Base-by-base conservation (phyloP, 1,140 invertebrate genomes). In the Fragariocoptes setiger region DNA sequence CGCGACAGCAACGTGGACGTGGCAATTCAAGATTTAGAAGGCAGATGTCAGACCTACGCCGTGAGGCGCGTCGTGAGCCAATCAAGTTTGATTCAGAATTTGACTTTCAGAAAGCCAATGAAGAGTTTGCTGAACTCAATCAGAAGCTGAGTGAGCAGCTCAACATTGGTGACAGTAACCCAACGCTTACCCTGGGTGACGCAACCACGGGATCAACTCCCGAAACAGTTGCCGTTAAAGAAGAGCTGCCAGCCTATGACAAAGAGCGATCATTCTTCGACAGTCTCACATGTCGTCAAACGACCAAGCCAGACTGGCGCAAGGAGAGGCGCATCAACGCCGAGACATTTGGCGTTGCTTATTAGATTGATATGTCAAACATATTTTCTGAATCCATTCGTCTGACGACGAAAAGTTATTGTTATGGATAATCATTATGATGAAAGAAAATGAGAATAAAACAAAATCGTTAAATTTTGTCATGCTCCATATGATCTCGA, bases 191-290 rank as follows among this genome's bases (percentile, higher is more conserved):
- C n/a, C n/a, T n/a, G 15, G 46, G 44, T 25, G 72, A 75, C 35
- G 58, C 64, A 14, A 64, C 65, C 47, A 66, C 71, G 40, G 62
- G 66, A 19, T 50, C 48, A 16, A 71, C 68, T 46, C 50, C 49
- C 17, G 35, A 36, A 36, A 39, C 44, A 54, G 50, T 46, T 48
- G 53, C 52, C 19, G 51, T 53, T 15, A 56, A 58, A 17, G 53
- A 56, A 16, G 52, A 51, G 14, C 48, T 49, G 14, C 57, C 64
- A 38, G 76, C 64, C 55, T 95, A 97, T 57, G 78, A 95, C 57
- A 92, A 88, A 62, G 69, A 69, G 44, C 90, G 88, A 58, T 94
- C 85, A 38, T 99, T 99, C 68, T 99, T 95, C 61, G 90, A 99
- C 59, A 86, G 77, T 51, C 97, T 99, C 50, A 90, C 82, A 47